Evolutionary conservation across 2,888 invertebrate species (phyloP), one percentile per base, ranked within the genome.

Genomic region (Bembecia ichneumoniformis): DNA sequence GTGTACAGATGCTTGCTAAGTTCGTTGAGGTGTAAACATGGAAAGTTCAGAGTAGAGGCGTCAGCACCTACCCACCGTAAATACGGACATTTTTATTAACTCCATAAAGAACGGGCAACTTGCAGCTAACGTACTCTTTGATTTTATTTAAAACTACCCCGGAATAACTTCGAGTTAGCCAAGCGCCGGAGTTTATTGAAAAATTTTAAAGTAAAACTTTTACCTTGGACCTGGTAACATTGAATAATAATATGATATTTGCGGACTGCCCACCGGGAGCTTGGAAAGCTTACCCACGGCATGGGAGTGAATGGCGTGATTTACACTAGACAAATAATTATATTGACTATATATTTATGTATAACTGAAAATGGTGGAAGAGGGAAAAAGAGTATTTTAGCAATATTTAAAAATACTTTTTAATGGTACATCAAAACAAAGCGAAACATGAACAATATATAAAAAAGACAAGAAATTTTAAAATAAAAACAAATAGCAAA

Each of bases 141-240:
- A 71, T 72, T 71, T 71, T 71, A 69, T 68, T 70, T 69, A 66
- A 71, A 70, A 63, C 63, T 57, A 57, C 64, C 57, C 53, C 63
- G 52, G 59, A 64, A 66, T 71, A 67, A 66, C 60, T 71, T 60
- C 34, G 57, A 55, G 59, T 70, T 70, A 61, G 59, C 15, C 3
- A 11, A 7, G 15, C 15, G 3, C 40, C 56, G 49, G 52, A 55
- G 59, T 55, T 60, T 68, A 71, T 71, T 71, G 71, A 67, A 67
- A 66, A 66, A 59, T 67, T 64, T 64, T 55, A 35, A 40, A 49
- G 43, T 17, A 20, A 49, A 47, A 47, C 35, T 40, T 35, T 40
- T 40, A 14, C 40, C 40, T 13, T 40, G n/a, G n/a, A 14, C 40
- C 10, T 14, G 40, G 40, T 40, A 40, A 40, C 40, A 40, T 40